These are phyloP conservation scores for Oryzias sinensis DNA, from an alignment of 2,797 vertebrate genomes.

Conservation along the genomic window DNA sequence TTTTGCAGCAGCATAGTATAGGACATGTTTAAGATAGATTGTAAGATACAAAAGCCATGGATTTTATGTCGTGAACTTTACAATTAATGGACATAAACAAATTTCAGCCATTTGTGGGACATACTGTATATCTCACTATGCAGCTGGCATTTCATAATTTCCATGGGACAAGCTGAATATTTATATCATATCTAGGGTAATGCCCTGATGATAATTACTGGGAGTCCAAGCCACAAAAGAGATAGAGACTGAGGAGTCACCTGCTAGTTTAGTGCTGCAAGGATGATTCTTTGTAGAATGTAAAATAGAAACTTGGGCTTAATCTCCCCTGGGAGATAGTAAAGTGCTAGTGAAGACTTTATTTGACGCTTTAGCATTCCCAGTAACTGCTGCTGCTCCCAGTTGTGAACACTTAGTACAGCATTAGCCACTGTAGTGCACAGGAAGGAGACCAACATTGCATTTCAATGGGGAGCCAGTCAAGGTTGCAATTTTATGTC, in stretches of 20 bases:
- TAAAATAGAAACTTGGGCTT: conserved; percentile 53
- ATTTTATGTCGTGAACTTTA: too few relatives aligned
- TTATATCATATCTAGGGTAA: conserved; percentile 4
- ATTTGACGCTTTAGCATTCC: conserved; percentile 56
- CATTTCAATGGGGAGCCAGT: conserved; percentile 58
- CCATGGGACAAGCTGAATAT: too few relatives aligned
- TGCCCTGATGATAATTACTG: conserved; percentile 23
- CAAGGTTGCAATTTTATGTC: conserved; percentile 59
- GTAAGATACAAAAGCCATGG: too few relatives aligned
- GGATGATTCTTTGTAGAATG: conserved; percentile 17
- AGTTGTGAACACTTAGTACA: conserved; percentile 50
- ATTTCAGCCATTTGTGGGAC: too few relatives aligned
- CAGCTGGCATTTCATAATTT: too few relatives aligned
- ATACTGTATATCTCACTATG: too few relatives aligned
- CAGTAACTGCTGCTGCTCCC: conserved; percentile 50
- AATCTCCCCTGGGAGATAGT: conserved; percentile 49
- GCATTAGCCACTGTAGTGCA: conserved; percentile 24
- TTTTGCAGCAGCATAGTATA: too few relatives aligned
- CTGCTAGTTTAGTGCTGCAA: conserved; percentile 32
- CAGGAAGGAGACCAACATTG: conserved; percentile 27
- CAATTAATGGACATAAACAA: too few relatives aligned
- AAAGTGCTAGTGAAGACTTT: conserved; percentile 34
- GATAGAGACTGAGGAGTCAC: conserved; percentile 44
- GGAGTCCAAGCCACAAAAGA: conserved; percentile 18
- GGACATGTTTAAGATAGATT: too few relatives aligned